Conservation (phyloP, 2,888 invertebrate species). For the Lagria hirta region DNA sequence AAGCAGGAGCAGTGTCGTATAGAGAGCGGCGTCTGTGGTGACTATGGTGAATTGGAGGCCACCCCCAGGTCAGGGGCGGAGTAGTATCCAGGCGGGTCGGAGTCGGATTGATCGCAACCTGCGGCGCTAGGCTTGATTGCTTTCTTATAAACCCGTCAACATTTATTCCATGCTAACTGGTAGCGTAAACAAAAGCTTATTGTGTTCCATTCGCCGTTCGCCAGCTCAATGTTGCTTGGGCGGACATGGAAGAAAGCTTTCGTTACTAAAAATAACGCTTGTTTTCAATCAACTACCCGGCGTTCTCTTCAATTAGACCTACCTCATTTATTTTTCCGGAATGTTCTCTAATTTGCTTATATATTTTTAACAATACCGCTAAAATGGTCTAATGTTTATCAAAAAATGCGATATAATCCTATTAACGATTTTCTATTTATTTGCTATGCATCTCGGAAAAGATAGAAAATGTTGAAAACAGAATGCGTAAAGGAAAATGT, state of each 20-base stretch:
- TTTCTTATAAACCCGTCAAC: constrained; percentile 53
- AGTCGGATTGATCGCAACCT: constrained; percentile 38
- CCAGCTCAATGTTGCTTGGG: constrained; percentile 1
- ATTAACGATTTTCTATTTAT: no score
- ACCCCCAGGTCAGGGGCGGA: constrained; percentile 24
- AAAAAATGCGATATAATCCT: no score
- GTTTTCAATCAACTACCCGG: background rate
- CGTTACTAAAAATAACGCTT: constrained; percentile 2
- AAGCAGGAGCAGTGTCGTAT: no score
- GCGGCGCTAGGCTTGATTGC: constrained; percentile 50
- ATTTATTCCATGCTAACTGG: constrained; percentile 43
- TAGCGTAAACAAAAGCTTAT: constrained; percentile 43
- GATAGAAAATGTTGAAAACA: no score
- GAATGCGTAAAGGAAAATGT: no score
- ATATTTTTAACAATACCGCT: no score
- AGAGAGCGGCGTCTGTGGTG: no score
- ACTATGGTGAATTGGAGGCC: constrained; percentile 26
- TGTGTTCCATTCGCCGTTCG: constrained; percentile 10
- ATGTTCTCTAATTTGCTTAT: no score
- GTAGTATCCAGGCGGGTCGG: constrained; percentile 24
- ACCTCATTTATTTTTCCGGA: no score
- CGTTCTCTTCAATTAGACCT: background rate
- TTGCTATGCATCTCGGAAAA: no score
- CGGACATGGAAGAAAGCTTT: constrained; percentile 1
- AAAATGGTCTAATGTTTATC: no score